Conservation (phyloP, 2,797 vertebrate species). For the Myioborus melanocephalus region DNA sequence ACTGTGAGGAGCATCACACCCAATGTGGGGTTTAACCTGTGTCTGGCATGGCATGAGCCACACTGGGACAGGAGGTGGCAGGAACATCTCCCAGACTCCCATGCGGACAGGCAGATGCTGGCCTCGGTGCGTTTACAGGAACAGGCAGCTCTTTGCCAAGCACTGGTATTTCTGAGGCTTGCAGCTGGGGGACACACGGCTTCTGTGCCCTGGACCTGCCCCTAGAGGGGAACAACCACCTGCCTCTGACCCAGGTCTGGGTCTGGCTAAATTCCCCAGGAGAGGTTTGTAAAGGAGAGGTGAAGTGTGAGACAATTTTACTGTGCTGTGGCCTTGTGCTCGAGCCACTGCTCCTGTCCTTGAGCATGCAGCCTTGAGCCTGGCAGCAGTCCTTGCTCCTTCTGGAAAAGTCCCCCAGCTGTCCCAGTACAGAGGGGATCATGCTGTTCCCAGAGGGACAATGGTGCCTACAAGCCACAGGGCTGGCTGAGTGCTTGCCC, state of each 20-base stretch:
- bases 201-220: neutral
- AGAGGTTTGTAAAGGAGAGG: neutral
- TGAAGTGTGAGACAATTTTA: neutral
- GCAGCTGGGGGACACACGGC: neutral
- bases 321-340: neutral
- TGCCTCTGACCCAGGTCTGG: neutral
- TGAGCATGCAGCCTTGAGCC: neutral
- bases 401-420: neutral
- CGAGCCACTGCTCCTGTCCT: accelerated
- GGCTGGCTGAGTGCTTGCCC: neutral
- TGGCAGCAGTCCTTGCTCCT: neutral
- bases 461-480: neutral
- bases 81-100: neutral
- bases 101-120: neutral
- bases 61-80: neutral
- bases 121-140: neutral
- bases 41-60: neutral
- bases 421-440: accelerated
- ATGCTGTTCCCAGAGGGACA: accelerated
- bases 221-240: neutral
- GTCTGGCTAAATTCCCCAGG: neutral
- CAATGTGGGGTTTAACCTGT: accelerated
- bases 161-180: neutral
- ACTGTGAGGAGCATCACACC: accelerated
- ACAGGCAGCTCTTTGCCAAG: neutral